phyloP scores from a whole-genome alignment of 2,888 invertebrate genomes.

The Temnothorax unifasciatus region DNA sequence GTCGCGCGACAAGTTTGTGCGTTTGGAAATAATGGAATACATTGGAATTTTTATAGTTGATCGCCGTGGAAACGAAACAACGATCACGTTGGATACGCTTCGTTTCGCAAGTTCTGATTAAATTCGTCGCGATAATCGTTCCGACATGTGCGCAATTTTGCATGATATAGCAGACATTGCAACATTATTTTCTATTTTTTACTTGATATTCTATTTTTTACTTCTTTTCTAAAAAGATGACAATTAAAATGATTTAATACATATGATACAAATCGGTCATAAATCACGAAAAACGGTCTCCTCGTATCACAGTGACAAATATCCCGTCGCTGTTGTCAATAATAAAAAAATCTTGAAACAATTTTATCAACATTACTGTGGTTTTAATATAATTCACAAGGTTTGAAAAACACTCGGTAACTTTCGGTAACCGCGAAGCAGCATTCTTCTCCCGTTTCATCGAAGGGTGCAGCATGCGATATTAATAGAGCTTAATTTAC shows the following conservation, averaged over 20 bases:
- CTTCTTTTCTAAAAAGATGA: background rate
- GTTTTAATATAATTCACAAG: background rate
- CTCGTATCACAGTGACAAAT: background rate
- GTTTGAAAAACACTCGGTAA: background rate
- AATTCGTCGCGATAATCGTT: background rate
- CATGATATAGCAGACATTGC: background rate
- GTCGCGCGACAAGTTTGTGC: slow-evolving; percentile 1
- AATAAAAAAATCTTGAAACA: background rate
- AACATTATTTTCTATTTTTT: background rate
- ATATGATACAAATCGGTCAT: background rate
- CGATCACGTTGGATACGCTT: too few species aligned
- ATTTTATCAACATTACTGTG: background rate
- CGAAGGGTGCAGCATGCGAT: slow-evolving; percentile 17
- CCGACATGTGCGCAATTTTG: background rate
- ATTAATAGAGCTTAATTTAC: slow-evolving; percentile 55
- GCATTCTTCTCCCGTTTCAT: slow-evolving; percentile 5
- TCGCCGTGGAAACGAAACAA: background rate
- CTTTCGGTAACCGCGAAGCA: background rate
- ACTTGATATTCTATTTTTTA: background rate
- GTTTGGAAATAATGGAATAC: background rate
- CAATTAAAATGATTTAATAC: background rate
- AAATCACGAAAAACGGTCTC: background rate
- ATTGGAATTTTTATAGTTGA: slow-evolving; percentile 11
- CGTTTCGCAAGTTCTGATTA: slow-evolving; percentile 2
- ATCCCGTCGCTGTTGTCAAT: too few species aligned